A percentile compares a stretch with the other conserved stretches of the same genome.
Conservation (phyloP, 2,888 invertebrate genomes). For the Nysson spinosus region DNA sequence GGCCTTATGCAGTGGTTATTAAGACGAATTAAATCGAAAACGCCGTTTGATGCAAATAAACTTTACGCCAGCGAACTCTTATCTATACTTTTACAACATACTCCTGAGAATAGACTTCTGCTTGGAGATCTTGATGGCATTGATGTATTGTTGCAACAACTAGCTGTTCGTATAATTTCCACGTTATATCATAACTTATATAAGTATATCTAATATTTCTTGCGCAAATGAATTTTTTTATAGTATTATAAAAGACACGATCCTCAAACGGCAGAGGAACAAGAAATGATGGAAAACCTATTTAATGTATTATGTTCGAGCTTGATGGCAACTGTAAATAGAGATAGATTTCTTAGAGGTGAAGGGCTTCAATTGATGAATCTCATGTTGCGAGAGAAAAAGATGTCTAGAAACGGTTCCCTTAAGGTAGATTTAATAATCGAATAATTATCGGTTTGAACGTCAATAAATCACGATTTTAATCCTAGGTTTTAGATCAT, state of each 20-base stretch:
- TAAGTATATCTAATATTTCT: background rate
- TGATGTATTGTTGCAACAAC: slow-evolving; percentile 95
- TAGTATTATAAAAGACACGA: slow-evolving; percentile 96
- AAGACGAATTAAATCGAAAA: slow-evolving; percentile 91
- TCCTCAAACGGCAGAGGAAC: slow-evolving; percentile 93
- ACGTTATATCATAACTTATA: background rate
- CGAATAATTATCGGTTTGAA: background rate
- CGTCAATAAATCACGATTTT: slow-evolving; percentile 3
- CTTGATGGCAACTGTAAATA: slow-evolving; percentile 91
- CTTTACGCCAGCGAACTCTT: slow-evolving; percentile 97
- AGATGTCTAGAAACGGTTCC: slow-evolving; percentile 96
- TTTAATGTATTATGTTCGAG: slow-evolving; percentile 97
- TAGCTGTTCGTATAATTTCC: slow-evolving; percentile 83
- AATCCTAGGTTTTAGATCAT: slow-evolving; percentile 88
- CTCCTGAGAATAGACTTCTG: slow-evolving; percentile 87
- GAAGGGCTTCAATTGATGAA: slow-evolving; percentile 99
- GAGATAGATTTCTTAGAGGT: slow-evolving; percentile 94
- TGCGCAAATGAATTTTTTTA: slow-evolving; percentile 29
- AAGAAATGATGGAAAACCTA: slow-evolving; percentile 99
- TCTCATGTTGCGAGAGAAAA: slow-evolving; percentile 98
- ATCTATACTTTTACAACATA: slow-evolving; percentile 95
- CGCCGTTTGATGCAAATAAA: slow-evolving; percentile 96
- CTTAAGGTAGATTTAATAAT: slow-evolving; percentile 83
- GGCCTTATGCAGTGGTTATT: slow-evolving; percentile 95
- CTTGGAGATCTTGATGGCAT: slow-evolving; percentile 97